Base-by-base conservation (phyloP, 2,113 vertebrate genomes). In the Pycnonotus jocosus region DNA sequence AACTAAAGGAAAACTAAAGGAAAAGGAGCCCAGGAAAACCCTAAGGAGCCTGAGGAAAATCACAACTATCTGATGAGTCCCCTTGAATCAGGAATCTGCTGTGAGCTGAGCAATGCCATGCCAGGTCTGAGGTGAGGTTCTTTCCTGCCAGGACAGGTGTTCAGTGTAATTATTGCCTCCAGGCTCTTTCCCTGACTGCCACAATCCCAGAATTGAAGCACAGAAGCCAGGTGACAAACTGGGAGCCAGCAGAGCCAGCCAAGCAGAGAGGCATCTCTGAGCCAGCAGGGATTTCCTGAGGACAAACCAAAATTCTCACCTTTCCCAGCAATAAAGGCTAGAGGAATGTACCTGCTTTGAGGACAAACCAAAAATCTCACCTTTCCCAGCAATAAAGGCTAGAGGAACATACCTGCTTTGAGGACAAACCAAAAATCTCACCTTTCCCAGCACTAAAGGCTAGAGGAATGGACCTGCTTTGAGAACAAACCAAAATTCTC, bases 271-370 rank as follows among this genome's bases (percentile, higher is more conserved):
- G 17, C 28, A 64, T 30, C 27, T 51, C 53, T 37, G 57, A 92
- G 42, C 20, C 73, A 65, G 44, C 37, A 91, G 37, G 57, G 51
- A 71, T 81, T 48, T 72, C 47, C 61, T 58, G 68, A 91, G 64
- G 35, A 71, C 54, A 73, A 88, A 78, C 14, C 9, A 70, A 18
- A 83, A 86, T 81, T 31, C 27, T 69, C 27, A 44, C 15, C 15
- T 44, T 65, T 83, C 54, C 16, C 37, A 73, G 76, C 82, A 92
- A 91, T 23, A 28, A 70, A 94, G 86, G 35, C 47, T 57, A 27
- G 25, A 71, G 5, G 33, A 81, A 54, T 12, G 33, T 6, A 31
- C 1, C 12, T 69, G n/a, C 28, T 82, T 51, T 58, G 68, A 91
- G 64, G 35, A 71, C 54, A 73, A 88, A 78, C 14, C 9, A 70